Base-by-base conservation (phyloP, 2,113 vertebrate species). In the Riparia riparia region DNA sequence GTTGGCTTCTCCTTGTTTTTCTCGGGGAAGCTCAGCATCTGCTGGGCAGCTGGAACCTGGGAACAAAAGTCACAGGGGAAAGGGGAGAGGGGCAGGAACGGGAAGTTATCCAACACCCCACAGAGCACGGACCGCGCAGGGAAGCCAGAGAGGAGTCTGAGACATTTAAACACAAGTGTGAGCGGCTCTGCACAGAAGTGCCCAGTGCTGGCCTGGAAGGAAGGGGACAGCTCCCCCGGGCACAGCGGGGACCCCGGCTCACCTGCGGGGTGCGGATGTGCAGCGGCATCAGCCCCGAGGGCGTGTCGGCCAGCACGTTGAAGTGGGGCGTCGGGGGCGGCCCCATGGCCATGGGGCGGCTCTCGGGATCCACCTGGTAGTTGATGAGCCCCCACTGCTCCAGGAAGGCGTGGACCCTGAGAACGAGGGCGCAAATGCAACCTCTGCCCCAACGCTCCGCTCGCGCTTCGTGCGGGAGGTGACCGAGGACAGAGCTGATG, bases 381-480 rank as follows among this genome's bases (percentile, higher is more conserved):
- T 99, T 99, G 49, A 99, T 99, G 63, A 99, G 98, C 29, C 99
- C 99, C 99, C 99, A 99, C 94, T 99, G 99, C 98, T 99, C 99
- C 98, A 99, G 96, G 87, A 99, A 99, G 1, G 99, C 99, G 22
- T 99, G 99, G 3, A 99, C 99, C 91, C 99, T 99, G 45, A 4
- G 91, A 49, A 29, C 53, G 66, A 69, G 1, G 1, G 1, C 1
- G 65, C 18, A 69, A 14, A 49, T 10, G 4, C 34, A 17, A 12
- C 8, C 41, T 13, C 5, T 4, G 17, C 4, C 26, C 24, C 9
- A 12, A 11, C 25, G 39, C 3, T 26, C 15, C 1, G 20, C 24
- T 12, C 7, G 7, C 1, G 61, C 24, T 24, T 10, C 1, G 1
- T 6, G 1, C 1, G 2, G 63, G 42, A 61, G 58, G 41, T 9